phyloP scores from a whole-genome alignment of 2,113 vertebrate genomes.

The Phodopus roborovskii region DNA sequence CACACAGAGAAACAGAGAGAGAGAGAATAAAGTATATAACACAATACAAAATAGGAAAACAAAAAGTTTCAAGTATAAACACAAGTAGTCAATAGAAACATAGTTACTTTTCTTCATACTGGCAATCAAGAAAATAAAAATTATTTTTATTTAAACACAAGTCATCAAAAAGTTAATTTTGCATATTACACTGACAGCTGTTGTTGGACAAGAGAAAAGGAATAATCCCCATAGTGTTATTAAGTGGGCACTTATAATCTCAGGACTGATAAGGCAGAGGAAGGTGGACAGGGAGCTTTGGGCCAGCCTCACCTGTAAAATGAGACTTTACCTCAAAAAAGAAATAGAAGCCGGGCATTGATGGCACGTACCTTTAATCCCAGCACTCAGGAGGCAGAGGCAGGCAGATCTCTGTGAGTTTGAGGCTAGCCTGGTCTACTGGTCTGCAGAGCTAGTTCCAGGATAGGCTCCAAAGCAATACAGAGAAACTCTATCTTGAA shows the following conservation, averaged over 20 bases:
- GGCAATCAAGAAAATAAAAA: not conserved
- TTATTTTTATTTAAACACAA: slow-evolving; percentile 13
- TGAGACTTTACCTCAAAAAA: not conserved
- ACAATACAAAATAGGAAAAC: not conserved
- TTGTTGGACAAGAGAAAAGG: not conserved
- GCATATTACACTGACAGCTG: not conserved
- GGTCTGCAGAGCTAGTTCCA: no score
- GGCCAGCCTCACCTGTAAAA: not conserved
- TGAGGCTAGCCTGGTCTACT: no score
- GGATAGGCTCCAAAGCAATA: no score
- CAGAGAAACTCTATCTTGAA: no score
- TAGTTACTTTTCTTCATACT: not conserved
- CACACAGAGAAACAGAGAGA: no score
- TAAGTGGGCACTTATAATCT: not conserved
- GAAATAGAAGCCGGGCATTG: no score
- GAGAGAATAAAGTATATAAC: not conserved
- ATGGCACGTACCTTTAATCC: no score
- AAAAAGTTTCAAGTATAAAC: not conserved
- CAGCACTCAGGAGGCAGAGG: no score
- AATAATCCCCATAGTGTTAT: not conserved
- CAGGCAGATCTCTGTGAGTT: no score
- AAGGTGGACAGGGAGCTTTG: no score
- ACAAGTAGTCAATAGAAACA: not conserved
- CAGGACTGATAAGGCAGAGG: not conserved
- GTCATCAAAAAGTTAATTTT: not conserved